Percentiles rank a stretch among this genome's conserved stretches.
These are phyloP conservation scores for Bubo blakistoni DNA, from an alignment of 2,113 vertebrate genomes.

Conservation along the genomic window DNA sequence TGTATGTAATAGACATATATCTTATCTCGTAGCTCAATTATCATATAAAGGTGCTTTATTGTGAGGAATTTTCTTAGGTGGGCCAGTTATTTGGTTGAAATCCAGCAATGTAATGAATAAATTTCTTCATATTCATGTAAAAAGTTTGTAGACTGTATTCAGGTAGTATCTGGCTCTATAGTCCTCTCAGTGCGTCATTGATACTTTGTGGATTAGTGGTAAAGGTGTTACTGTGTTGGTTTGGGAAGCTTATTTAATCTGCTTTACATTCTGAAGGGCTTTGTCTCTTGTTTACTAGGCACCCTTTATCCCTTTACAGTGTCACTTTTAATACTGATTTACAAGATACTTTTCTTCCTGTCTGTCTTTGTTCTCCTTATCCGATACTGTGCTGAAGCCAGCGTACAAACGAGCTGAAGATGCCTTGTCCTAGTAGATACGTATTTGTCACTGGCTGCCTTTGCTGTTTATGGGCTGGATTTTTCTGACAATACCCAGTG, in stretches of 20 bases:
- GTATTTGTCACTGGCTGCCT: not conserved
- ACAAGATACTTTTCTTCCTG: not conserved
- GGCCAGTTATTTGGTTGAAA: constrained; percentile 12
- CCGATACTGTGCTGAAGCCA: not conserved
- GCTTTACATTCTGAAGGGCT: not conserved
- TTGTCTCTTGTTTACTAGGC: not conserved
- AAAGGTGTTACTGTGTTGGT: not conserved
- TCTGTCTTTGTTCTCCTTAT: not conserved
- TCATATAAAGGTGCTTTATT: constrained; percentile 46
- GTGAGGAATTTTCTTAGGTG: constrained; percentile 6
- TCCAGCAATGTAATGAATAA: not conserved
- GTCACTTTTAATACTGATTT: not conserved
- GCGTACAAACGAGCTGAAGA: not conserved
- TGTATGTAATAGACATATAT: constrained; percentile 49
- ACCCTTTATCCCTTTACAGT: not conserved
- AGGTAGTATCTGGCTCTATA: not conserved
- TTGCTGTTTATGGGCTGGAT: not conserved
- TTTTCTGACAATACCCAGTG: not conserved
- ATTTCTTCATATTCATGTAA: not conserved
- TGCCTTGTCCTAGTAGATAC: not conserved
- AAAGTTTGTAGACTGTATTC: not conserved
- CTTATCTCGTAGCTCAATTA: constrained; percentile 32
- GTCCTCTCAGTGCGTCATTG: not conserved
- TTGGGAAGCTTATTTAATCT: not conserved
- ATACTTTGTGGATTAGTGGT: not conserved